Evolutionary conservation across 2,888 invertebrate species (phyloP), one percentile per base, ranked within the genome.

Genomic region (Prosopocoilus inquinatus): DNA sequence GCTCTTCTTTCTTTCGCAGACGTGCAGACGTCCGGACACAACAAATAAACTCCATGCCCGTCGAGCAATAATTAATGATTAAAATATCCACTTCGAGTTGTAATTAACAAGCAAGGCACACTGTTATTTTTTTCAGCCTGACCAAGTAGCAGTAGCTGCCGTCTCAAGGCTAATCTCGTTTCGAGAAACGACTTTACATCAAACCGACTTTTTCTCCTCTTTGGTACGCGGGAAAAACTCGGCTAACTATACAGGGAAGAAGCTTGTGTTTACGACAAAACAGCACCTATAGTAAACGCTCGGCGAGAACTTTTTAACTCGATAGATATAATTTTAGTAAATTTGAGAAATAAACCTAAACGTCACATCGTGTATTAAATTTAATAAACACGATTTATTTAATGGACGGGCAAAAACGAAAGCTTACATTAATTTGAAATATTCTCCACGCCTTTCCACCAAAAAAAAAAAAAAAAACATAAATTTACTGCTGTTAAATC

Each of bases 21-120:
- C 20, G 20, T 5, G 20, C 20, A 28, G 20, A 28, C 20, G 20
- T 28, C 16, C 41, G n/a, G 15, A 3, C 41, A 11, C 9, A 41
- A 41, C 41, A 41, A 41, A 41, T 41, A 41, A 13, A 41, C 41
- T 41, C 41, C 16, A 15, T 11, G 41, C 9, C 13, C 41, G 41
- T 41, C 41, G 41, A 41, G 41, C 15, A 41, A 41, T 47, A 53
- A 53, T 53, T 53, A 53, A 53, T 53, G 53, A 53, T 47, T 53
- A 53, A 53, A 53, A 53, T 53, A 53, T 53, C 53, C 47, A 53
- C 47, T 47, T 53, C 38, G 47, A 53, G 53, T 33, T 53, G 53
- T 53, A 53, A 53, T 53, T 53, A 53, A 53, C 53, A 53, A 53
- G 53, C 53, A 47, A 47, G 32, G 53, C 53, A 47, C 47, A 53